phyloP scores from a whole-genome alignment of 2,113 vertebrate genomes.

The Mus pahari region DNA sequence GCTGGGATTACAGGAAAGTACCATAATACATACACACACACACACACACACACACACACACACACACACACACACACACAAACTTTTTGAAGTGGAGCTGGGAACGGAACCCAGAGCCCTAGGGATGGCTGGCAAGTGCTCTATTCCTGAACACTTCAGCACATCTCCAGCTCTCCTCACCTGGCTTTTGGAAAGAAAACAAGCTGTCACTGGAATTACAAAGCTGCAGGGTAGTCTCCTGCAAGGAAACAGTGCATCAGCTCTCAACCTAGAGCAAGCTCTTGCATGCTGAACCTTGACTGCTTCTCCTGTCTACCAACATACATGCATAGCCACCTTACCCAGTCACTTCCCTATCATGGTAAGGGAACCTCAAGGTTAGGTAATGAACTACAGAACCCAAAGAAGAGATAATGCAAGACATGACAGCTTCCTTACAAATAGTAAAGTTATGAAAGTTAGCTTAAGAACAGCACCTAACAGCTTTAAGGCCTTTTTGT shows the following conservation, averaged over 20 bases:
- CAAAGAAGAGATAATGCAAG: conserved; percentile 3
- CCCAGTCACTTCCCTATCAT: not conserved
- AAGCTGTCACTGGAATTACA: conserved; percentile 21
- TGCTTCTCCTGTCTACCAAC: conserved; percentile 28
- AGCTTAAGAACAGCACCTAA: conserved; percentile 56
- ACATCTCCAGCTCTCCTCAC: not conserved
- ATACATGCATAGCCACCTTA: conserved; percentile 21
- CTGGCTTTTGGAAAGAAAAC: conserved; percentile 35
- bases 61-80: not conserved
- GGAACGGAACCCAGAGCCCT: not conserved
- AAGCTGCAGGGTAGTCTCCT: not conserved
- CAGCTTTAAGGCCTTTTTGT: not conserved
- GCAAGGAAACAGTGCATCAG: conserved; percentile 4
- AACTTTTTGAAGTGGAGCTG: not conserved
- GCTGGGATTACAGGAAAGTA: not conserved
- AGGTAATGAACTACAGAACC: conserved; percentile 15
- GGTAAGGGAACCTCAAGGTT: conserved; percentile 29
- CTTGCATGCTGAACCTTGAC: not conserved
- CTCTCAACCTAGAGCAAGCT: not conserved
- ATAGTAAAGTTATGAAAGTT: conserved; percentile 16
- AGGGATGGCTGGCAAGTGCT: not conserved
- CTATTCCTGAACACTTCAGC: not conserved
- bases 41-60: not conserved
- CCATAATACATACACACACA: not conserved
- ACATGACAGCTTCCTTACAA: not conserved